Evolutionary conservation across 2,113 vertebrate genomes (phyloP).

Genomic region (Myrmecophaga tridactyla): DNA sequence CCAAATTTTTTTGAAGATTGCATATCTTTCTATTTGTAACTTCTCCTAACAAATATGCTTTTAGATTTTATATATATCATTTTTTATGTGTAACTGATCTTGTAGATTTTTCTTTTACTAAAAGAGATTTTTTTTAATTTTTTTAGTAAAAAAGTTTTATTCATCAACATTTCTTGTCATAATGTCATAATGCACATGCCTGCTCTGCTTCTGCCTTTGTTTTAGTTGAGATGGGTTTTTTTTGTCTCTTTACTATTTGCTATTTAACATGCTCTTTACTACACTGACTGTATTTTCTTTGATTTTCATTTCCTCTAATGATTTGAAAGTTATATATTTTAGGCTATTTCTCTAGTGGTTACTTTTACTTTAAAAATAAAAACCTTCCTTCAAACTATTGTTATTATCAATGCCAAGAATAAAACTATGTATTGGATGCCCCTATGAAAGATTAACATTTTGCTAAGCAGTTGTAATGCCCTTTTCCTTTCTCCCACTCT

Average conservation of each 20-base stretch:
- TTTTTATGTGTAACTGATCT: neutral
- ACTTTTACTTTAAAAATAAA: neutral
- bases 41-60: neutral
- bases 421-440: neutral
- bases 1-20: neutral
- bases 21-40: neutral
- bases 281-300: neutral
- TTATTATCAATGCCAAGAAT: neutral
- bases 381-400: neutral
- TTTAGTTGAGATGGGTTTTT: neutral
- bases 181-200: neutral
- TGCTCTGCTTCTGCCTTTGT: neutral
- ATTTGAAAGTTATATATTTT: neutral
- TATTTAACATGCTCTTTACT: neutral
- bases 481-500: neutral
- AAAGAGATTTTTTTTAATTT: too few relatives aligned
- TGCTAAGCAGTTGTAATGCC: neutral
- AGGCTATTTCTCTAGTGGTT: neutral
- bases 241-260: neutral
- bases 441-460: neutral
- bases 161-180: neutral
- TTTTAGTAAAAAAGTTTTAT: neutral
- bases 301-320: neutral
- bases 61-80: neutral
- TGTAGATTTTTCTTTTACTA: constrained; percentile 12